Conservation (phyloP, 2,113 vertebrate species). For the Cepphus grylle region DNA sequence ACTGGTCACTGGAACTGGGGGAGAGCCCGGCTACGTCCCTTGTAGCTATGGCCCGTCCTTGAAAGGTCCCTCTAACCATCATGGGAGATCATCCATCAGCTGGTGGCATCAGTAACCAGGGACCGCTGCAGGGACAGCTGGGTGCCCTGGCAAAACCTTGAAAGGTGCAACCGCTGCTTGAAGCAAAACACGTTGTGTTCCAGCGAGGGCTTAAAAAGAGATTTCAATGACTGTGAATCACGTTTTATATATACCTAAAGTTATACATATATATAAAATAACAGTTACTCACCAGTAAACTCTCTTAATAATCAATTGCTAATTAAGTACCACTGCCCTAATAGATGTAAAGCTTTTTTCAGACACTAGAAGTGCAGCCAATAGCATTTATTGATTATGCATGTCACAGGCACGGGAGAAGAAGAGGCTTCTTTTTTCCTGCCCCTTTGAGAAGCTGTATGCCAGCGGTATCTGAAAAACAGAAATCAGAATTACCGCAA, state of each 20-base stretch:
- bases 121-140: neutral
- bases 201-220: neutral
- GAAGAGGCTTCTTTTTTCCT: neutral
- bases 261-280: neutral
- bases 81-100: neutral
- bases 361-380: neutral
- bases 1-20: fast-evolving
- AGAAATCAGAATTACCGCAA: neutral
- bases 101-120: neutral
- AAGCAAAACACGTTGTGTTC: fast-evolving
- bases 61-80: neutral
- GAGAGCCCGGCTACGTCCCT: neutral
- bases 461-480: neutral
- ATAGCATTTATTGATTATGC: neutral
- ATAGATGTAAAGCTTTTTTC: neutral
- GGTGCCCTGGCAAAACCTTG: neutral
- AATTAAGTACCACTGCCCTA: constrained; percentile 25
- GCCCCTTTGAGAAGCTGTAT: neutral
- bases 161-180: neutral
- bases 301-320: constrained; percentile 19
- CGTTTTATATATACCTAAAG: neutral
- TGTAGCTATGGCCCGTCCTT: neutral
- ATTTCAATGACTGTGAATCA: neutral
- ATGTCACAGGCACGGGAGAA: neutral
- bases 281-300: neutral